Percentiles rank a stretch among this genome's conserved stretches.
Evolutionary conservation across 2,797 vertebrate species (phyloP).

Genomic region (Tamandua tetradactyla): DNA sequence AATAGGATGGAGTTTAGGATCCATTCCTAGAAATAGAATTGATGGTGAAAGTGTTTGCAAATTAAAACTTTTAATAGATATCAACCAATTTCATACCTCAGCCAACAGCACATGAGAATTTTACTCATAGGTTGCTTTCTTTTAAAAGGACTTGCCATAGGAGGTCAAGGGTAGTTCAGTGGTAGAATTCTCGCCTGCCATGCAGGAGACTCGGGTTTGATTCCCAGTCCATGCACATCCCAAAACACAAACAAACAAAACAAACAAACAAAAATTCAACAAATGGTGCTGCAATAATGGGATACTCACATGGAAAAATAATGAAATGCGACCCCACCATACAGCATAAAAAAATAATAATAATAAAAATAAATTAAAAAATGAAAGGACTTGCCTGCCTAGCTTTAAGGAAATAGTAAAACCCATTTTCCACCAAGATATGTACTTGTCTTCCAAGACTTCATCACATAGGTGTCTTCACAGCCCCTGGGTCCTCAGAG

Average conservation of each 20-base stretch:
- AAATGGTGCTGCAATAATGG: too few species aligned
- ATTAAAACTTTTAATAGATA: background rate
- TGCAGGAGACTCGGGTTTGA: too few species aligned
- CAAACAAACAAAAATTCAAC: too few species aligned
- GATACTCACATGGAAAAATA: too few species aligned
- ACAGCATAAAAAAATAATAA: too few species aligned
- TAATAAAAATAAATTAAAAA: too few species aligned
- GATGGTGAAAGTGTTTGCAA: background rate
- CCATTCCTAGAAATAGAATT: conserved; percentile 16
- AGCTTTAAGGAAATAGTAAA: background rate
- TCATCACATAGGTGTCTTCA: too few species aligned
- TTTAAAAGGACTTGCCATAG: background rate
- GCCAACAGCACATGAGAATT: background rate
- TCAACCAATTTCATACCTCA: background rate
- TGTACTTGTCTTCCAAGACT: background rate
- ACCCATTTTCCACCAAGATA: background rate
- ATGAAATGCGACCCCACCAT: too few species aligned
- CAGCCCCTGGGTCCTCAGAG: background rate
- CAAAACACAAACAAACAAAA: too few species aligned
- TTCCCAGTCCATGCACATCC: too few species aligned
- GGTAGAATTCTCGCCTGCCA: too few species aligned
- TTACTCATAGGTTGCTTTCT: background rate
- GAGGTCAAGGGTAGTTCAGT: too few species aligned
- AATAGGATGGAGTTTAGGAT: background rate
- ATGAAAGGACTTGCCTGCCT: background rate